phyloP scores from a whole-genome alignment of 1,140 invertebrate genomes.

The Aphelinus certus region DNA sequence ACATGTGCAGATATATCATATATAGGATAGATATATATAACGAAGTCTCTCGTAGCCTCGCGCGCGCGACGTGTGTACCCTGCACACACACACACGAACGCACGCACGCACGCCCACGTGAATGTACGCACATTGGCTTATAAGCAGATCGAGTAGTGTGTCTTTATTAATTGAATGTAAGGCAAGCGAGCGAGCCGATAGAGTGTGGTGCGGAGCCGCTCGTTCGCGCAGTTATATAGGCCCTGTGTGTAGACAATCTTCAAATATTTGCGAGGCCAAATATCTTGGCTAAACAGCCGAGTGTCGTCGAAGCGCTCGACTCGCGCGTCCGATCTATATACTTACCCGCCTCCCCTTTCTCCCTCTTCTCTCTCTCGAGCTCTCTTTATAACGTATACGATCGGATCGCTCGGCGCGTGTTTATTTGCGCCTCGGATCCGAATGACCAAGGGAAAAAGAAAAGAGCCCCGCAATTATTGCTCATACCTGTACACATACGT shows the following conservation, averaged over 20 bases:
- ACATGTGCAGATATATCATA: too few species aligned
- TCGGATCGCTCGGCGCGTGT: too few species aligned
- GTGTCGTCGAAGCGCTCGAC: constrained; percentile 45
- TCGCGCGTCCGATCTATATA: constrained; percentile 11
- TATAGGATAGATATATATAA: too few species aligned
- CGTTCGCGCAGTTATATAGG: background rate
- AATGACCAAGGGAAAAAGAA: too few species aligned
- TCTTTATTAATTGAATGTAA: constrained; percentile 62
- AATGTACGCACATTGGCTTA: background rate
- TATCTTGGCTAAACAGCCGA: constrained; percentile 66
- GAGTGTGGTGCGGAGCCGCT: constrained; percentile 16
- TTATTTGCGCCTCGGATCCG: too few species aligned
- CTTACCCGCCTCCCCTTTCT: constrained; percentile 46
- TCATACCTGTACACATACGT: background rate
- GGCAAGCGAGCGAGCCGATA: constrained; percentile 50
- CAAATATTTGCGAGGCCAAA: constrained; percentile 67
- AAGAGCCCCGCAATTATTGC: background rate
- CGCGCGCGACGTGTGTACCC: too few species aligned
- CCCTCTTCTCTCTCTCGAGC: constrained; percentile 47
- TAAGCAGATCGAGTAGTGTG: constrained; percentile 28
- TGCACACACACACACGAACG: too few species aligned
- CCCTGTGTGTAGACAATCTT: constrained; percentile 61
- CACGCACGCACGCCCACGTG: too few species aligned
- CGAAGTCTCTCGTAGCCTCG: too few species aligned
- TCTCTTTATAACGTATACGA: constrained; percentile 1